These are phyloP conservation scores for Steinernema hermaphroditum DNA, from an alignment of 2,888 invertebrate genomes.

Conservation along the genomic window DNA sequence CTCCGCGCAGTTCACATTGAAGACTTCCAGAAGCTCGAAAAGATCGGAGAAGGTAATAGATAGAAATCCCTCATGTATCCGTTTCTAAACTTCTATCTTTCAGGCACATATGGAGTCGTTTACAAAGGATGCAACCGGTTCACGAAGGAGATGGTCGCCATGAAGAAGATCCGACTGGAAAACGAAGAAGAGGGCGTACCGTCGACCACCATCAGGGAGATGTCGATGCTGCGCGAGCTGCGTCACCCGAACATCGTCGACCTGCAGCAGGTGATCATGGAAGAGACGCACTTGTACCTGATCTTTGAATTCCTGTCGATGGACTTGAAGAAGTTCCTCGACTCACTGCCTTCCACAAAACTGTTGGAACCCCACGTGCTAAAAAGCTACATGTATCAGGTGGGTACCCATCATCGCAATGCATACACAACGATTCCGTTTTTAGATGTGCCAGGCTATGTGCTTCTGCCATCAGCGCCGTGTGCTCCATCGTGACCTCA, in stretches of 20 bases:
- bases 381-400: slow-evolving; percentile 70
- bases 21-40: slow-evolving; percentile 83
- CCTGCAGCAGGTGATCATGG: slow-evolving; percentile 83
- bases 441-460: slow-evolving; percentile 84
- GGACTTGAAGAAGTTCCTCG: slow-evolving; percentile 87
- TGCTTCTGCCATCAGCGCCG: slow-evolving; percentile 82
- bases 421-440: slow-evolving; percentile 67
- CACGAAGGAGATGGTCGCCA: slow-evolving; percentile 84
- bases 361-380: slow-evolving; percentile 81
- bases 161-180: slow-evolving; percentile 94
- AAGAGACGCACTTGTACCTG: slow-evolving; percentile 77
- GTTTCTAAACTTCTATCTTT: slow-evolving; percentile 7
- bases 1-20: slow-evolving; percentile 69
- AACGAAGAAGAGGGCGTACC: slow-evolving; percentile 95
- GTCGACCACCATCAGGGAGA: slow-evolving; percentile 93
- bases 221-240: slow-evolving; percentile 85
- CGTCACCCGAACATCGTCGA: slow-evolving; percentile 86
- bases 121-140: slow-evolving; percentile 89
- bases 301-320: slow-evolving; percentile 91
- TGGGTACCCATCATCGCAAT: slow-evolving; percentile 23
- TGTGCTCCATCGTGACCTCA: slow-evolving; percentile 37
- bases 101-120: slow-evolving; percentile 90
- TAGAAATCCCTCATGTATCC: too few species aligned
- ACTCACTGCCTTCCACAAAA: too few species aligned
- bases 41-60: slow-evolving; percentile 82